Evolutionary conservation across 2,113 vertebrate species (phyloP).

Genomic region (Phrynosoma blainvillii): DNA sequence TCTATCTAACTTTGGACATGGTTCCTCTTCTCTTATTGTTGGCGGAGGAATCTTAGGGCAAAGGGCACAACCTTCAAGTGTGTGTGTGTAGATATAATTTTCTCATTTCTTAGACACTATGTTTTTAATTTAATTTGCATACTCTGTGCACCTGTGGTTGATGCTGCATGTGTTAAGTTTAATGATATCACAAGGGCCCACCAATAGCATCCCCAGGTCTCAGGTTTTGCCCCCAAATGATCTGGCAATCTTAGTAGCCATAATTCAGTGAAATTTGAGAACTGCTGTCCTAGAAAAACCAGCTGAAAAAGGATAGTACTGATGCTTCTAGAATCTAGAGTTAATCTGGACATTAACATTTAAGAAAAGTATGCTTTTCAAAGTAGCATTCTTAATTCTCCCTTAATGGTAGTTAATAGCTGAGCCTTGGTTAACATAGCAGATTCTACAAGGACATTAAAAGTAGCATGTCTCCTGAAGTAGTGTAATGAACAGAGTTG

Average conservation of each 20-base stretch:
- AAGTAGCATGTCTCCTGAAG: background rate
- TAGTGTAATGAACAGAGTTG: background rate
- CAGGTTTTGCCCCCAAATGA: too few relatives aligned
- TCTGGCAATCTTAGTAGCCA: too few relatives aligned
- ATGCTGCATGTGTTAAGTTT: too few relatives aligned
- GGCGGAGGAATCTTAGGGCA: too few relatives aligned
- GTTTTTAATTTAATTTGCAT: background rate
- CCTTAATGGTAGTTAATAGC: background rate
- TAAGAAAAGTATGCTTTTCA: background rate
- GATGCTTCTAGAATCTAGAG: background rate
- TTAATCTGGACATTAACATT: background rate
- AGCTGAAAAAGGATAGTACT: background rate
- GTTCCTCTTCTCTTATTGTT: too few relatives aligned
- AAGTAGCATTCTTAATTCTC: background rate
- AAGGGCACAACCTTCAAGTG: too few relatives aligned
- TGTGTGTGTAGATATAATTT: too few relatives aligned
- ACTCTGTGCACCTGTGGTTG: background rate
- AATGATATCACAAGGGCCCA: too few relatives aligned
- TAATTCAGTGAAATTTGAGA: background rate
- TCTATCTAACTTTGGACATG: too few relatives aligned
- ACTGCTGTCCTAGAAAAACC: background rate
- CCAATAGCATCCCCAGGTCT: too few relatives aligned
- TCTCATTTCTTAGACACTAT: too few relatives aligned
- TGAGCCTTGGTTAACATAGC: background rate
- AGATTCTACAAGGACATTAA: background rate